Conservation (phyloP, 2,888 invertebrate genomes). For the Hermaeophaga mercurialis region DNA sequence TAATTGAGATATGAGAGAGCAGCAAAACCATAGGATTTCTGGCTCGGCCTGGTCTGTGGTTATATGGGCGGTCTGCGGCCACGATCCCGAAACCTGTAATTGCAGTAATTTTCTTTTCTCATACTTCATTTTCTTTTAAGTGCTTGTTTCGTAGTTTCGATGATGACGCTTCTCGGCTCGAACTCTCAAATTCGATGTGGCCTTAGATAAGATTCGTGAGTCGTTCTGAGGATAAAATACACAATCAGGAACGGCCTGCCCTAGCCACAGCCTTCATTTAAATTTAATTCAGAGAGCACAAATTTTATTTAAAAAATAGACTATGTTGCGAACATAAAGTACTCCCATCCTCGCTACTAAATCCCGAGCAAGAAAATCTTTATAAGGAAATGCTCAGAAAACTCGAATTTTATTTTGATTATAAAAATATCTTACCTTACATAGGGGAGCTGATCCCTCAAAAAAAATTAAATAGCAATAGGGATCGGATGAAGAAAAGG, state of each 20-base stretch:
- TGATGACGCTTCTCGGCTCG: constrained; percentile 50
- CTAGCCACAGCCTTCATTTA: too few relatives aligned
- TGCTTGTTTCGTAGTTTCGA: constrained; percentile 50
- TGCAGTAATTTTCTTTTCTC: constrained; percentile 57
- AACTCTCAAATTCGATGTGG: constrained; percentile 41
- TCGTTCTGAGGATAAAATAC: constrained; percentile 34
- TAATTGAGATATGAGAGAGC: constrained; percentile 55
- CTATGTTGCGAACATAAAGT: too few relatives aligned
- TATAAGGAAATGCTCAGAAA: too few relatives aligned
- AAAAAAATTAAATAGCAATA: too few relatives aligned
- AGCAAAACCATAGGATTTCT: constrained; percentile 45
- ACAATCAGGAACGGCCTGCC: constrained; percentile 16
- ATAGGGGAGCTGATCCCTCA: too few relatives aligned
- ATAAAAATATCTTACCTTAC: too few relatives aligned
- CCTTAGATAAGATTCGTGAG: constrained; percentile 45
- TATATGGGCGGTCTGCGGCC: constrained; percentile 56
- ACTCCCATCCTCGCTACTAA: too few relatives aligned
- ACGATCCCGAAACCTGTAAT: constrained; percentile 56
- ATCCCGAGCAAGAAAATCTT: too few relatives aligned
- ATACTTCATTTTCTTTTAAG: constrained; percentile 53
- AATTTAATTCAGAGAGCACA: too few relatives aligned
- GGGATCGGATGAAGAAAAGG: too few relatives aligned
- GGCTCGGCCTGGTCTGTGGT: constrained; percentile 51
- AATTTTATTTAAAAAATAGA: too few relatives aligned
- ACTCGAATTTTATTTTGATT: too few relatives aligned